phyloP scores from a whole-genome alignment of 53 echinoderm and acorn worm species.

The Henricia sp. region DNA sequence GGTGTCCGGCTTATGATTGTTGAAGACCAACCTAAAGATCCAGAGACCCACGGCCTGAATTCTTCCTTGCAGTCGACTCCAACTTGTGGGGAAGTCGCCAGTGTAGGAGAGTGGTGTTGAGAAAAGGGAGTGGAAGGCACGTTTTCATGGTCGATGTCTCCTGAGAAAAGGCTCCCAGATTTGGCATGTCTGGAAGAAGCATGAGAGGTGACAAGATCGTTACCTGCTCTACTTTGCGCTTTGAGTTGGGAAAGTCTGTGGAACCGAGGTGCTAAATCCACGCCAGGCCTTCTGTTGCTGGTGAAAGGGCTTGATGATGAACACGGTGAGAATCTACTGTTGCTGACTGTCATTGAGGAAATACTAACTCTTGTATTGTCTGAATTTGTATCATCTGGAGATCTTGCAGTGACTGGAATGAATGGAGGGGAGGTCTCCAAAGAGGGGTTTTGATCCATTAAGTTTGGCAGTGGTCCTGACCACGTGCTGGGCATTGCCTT shows the following conservation, averaged over 20 bases:
- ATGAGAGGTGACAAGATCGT: not conserved
- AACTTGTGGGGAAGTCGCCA: not conserved
- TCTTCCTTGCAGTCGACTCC: not conserved
- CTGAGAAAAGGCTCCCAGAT: conserved; percentile 11
- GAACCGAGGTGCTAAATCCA: conserved; percentile 33
- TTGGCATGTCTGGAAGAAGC: not conserved
- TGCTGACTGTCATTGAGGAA: not conserved
- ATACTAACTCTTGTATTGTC: not conserved
- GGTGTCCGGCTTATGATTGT: conserved; percentile 38
- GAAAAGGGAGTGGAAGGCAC: conserved; percentile 1
- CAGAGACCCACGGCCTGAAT: conserved; percentile 6
- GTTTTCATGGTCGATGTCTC: not conserved
- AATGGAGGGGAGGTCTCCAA: conserved; percentile 1
- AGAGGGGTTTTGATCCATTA: not conserved
- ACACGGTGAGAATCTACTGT: not conserved
- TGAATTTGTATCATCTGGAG: conserved; percentile 41
- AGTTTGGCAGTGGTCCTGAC: conserved; percentile 28
- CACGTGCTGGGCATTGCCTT: conserved; percentile 3
- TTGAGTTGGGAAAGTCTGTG: conserved; percentile 18
- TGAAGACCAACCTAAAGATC: conserved; percentile 34
- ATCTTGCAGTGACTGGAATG: not conserved
- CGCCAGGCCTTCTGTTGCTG: not conserved
- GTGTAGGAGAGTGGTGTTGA: not conserved
- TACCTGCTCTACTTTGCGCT: not conserved
- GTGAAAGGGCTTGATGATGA: not conserved